Conservation (phyloP, 2,797 vertebrate genomes). For the Ctenochaetus hawaiiensis region DNA sequence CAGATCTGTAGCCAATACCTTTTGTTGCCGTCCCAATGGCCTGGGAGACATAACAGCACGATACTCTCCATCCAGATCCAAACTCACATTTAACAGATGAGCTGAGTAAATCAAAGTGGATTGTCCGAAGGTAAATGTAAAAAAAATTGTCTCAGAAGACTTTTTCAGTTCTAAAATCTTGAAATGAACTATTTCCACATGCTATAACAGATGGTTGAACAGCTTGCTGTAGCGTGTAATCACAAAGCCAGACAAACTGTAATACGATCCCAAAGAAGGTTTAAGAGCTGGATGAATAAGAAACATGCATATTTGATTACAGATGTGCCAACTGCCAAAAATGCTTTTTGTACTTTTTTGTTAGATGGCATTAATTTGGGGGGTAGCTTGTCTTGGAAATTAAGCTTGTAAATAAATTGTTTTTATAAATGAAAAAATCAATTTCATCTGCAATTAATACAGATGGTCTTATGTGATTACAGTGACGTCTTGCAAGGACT, state of each 20-base stretch:
- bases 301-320: conserved; percentile 57
- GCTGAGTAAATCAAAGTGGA: conserved; percentile 63
- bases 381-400: conserved; percentile 24
- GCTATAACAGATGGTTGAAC: conserved; percentile 68
- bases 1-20: conserved; percentile 2
- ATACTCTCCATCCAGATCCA: conserved; percentile 16
- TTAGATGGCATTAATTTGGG: conserved; percentile 10
- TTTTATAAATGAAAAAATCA: conserved; percentile 16
- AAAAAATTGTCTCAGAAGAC: conserved; percentile 49
- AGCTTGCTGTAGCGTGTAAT: conserved; percentile 50
- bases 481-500: neutral
- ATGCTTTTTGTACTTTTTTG: conserved; percentile 17
- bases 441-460: conserved; percentile 19
- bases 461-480: neutral
- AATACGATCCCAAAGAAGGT: conserved; percentile 57
- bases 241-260: conserved; percentile 56
- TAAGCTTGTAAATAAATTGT: conserved; percentile 22
- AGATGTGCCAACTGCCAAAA: conserved; percentile 40
- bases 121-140: conserved; percentile 36
- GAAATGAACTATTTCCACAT: conserved; percentile 70
- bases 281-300: conserved; percentile 28
- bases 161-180: conserved; percentile 52
- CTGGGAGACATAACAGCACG: conserved; percentile 22
- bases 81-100: conserved; percentile 28
- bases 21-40: conserved; percentile 37